These are phyloP conservation scores for Chiloscyllium plagiosum DNA, from an alignment of 2,113 vertebrate species.

Conservation along the genomic window DNA sequence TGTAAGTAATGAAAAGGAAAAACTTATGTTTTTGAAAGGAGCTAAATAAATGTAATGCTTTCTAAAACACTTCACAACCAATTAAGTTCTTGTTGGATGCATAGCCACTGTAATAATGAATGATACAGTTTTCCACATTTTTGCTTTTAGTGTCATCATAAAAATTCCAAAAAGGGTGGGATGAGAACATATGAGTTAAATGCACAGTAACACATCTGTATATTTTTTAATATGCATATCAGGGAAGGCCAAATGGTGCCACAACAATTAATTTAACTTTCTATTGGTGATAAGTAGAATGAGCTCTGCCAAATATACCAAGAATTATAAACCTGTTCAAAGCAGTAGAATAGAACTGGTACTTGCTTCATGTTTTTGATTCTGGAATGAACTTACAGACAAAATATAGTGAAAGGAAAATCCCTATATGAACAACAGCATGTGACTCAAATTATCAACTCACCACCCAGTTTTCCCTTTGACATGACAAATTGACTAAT, in stretches of 20 bases:
- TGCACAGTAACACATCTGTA: neutral
- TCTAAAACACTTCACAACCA: neutral
- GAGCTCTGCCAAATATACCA: neutral
- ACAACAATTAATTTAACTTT: neutral
- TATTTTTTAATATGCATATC: neutral
- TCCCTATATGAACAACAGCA: neutral
- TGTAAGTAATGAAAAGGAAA: neutral
- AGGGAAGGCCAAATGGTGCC: neutral
- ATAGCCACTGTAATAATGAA: neutral
- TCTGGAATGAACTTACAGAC: neutral
- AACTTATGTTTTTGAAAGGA: neutral
- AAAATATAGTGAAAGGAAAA: conserved; percentile 6
- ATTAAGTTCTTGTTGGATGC: neutral
- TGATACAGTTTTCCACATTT: neutral
- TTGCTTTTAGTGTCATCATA: neutral
- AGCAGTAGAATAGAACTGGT: neutral
- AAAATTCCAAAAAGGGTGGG: neutral
- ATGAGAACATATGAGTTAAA: neutral
- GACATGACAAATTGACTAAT: neutral
- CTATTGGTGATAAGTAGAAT: neutral
- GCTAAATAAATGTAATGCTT: neutral
- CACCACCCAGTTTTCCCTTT: neutral
- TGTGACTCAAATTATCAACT: neutral
- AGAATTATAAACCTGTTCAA: neutral
- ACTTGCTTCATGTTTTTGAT: neutral